Evolutionary conservation across 2,888 invertebrate species (phyloP), one percentile per base, ranked within the genome.

Genomic region (Aethes cnicana): DNA sequence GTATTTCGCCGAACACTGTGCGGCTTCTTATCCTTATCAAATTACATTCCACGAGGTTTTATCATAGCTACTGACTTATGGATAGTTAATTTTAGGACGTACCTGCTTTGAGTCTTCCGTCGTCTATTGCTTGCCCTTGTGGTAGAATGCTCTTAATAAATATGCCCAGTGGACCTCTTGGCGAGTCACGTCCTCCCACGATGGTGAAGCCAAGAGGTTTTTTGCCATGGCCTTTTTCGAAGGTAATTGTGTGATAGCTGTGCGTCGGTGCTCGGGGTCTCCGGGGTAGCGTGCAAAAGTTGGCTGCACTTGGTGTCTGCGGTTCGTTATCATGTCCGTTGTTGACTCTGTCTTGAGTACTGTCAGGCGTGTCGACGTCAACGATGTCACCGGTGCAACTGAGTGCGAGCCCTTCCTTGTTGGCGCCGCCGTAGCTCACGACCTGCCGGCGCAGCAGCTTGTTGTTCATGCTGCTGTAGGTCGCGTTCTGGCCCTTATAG

Each of bases 181-280:
- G 95, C 23, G 96, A 95, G 75, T 97, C 96, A 53, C 94, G 91
- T 36, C 96, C 96, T 30, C 96, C 97, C 2, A 96, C 96, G 62
- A 97, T 96, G 7, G 96, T 96, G 75, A 97, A 97, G n/a, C 96
- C 96, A 21, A 96, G 90, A 0, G 95, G 94, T 80, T 95, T 96
- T 73, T 94, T 95, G 1, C 95, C 95, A 5, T 92, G 92, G 1
- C 96, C 96, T 72, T 96, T 96, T 72, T 95, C 93, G 68, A 94
- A 92, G 4, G 93, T 92, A 11, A 95, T 92, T 0, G 94, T 95
- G 60, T 93, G 92, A 65, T 94, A 94, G 0, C 93, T 92, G 61
- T 94, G 93, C 23, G 93, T 90, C 0, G 93, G 92, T 16, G 92
- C 93, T 56, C 93, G 87, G 4, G 94, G 94, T 69, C 93, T 88